Evolutionary conservation across 2,113 vertebrate species (phyloP).

Genomic region (Alethe castanea): DNA sequence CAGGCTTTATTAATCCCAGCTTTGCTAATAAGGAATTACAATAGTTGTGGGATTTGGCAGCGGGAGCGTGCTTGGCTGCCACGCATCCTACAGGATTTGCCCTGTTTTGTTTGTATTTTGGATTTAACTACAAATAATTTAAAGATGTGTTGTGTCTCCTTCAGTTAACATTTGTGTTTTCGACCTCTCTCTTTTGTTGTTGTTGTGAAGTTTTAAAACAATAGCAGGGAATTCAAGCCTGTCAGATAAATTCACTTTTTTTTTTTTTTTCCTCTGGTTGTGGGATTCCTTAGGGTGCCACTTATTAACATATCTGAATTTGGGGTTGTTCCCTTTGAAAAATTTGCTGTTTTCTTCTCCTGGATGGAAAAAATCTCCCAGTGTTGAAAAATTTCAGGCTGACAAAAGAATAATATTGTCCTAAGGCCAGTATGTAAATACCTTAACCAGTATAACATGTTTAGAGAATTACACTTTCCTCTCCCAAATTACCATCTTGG

Average conservation of each 20-base stretch:
- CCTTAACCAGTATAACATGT: constrained; percentile 35
- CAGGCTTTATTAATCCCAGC: constrained; percentile 85
- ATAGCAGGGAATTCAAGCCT: background rate
- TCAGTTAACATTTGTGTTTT: constrained; percentile 16
- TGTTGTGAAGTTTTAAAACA: background rate
- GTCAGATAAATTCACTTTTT: background rate
- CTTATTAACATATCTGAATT: background rate
- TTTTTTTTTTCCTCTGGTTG: background rate
- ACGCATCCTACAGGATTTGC: background rate
- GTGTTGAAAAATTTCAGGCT: background rate
- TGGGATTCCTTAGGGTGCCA: background rate
- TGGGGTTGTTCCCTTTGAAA: background rate
- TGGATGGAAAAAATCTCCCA: background rate
- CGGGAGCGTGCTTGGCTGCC: background rate
- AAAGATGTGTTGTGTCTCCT: constrained; percentile 69
- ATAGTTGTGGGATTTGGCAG: constrained; percentile 68
- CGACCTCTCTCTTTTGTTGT: background rate
- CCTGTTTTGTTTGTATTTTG: constrained; percentile 65
- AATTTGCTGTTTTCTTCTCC: background rate
- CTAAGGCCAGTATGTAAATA: constrained; percentile 29
- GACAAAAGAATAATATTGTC: constrained; percentile 44
- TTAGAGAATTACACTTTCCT: constrained; percentile 45
- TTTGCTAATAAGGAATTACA: constrained; percentile 75
- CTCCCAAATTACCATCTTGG: constrained; percentile 19
- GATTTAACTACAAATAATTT: constrained; percentile 67